Evolutionary conservation across 2,888 invertebrate species (phyloP), one percentile per base, ranked within the genome.

Genomic region (Dromius quadrimaculatus): DNA sequence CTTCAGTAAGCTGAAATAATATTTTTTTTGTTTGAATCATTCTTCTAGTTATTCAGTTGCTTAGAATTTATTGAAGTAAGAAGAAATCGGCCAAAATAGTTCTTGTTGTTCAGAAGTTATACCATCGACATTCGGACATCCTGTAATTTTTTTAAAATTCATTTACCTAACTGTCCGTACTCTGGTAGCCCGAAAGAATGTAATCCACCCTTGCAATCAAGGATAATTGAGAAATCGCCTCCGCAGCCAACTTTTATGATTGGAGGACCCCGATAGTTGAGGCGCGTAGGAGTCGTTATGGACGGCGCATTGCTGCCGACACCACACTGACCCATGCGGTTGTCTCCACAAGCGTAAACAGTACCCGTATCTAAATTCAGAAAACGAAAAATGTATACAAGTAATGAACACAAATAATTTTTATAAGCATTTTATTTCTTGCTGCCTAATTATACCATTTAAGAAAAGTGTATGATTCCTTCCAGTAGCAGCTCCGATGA

Each of bases 181-280:
- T 97, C 97, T 0, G 97, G 97, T 76, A 93, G 86, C 0, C 97
- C 97, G 79, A 97, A 97, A 0, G 95, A 93, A 81, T 95, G 94
- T 59, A 97, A 83, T 69, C 91, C 90, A 1, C 97, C 97, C 77
- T 93, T 92, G 74, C 93, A 89, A 81, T 97, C 97, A 54, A 96
- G 84, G 63, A 97, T 92, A 83, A 95, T 90, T 3, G 95, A 95
- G 82, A 97, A 97, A 75, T 97, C 97, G 0, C 92, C 95, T 0
- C 97, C 97, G 20, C 69, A 64, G 36, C 64, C 74, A 72, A 96
- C 90, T 80, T 94, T 94, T 66, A 95, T 88, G 62, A 97, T 90
- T 0, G 95, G 95, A 17, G 94, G 91, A 1, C 96, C 95, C 41
- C 91, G 84, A 79, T 92, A 90, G 76, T 90, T 89, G 28, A 92